These are phyloP conservation scores for Telmatherina bonti DNA, from an alignment of 2,797 vertebrate genomes.

Conservation along the genomic window DNA sequence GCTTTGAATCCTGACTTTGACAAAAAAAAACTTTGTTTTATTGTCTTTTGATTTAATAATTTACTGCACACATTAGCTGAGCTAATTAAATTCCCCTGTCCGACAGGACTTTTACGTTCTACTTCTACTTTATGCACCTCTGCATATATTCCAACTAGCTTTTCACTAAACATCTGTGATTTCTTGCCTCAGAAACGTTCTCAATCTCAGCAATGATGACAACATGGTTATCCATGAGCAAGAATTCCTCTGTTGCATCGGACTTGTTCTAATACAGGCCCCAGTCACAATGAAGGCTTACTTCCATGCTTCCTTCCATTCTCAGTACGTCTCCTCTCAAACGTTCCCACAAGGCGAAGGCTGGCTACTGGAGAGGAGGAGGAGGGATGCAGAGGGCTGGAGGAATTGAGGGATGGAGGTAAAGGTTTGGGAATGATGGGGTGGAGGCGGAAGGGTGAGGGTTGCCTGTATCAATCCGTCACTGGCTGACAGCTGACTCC, in stretches of 20 bases:
- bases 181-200: not conserved
- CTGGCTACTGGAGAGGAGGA: constrained; percentile 67
- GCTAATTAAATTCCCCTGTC: no score
- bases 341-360: constrained; percentile 90
- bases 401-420: constrained; percentile 62
- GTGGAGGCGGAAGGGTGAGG: constrained; percentile 60
- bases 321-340: constrained; percentile 74
- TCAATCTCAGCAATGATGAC: not conserved
- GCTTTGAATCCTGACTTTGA: no score
- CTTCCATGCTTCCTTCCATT: constrained; percentile 18
- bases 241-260: constrained; percentile 7
- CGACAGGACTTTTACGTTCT: no score
- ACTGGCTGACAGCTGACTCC: constrained; percentile 90
- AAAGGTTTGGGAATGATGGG: constrained; percentile 58
- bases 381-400: constrained; percentile 47
- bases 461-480: constrained; percentile 95
- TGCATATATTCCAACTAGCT: no score
- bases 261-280: constrained; percentile 70
- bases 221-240: not conserved
- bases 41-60: no score
- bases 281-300: constrained; percentile 77
- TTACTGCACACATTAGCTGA: no score
- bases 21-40: no score
- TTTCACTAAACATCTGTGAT: not conserved
- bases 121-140: no score